Evolutionary conservation across 2,113 vertebrate genomes (phyloP).

Genomic region (Corythornis madagascariensis): DNA sequence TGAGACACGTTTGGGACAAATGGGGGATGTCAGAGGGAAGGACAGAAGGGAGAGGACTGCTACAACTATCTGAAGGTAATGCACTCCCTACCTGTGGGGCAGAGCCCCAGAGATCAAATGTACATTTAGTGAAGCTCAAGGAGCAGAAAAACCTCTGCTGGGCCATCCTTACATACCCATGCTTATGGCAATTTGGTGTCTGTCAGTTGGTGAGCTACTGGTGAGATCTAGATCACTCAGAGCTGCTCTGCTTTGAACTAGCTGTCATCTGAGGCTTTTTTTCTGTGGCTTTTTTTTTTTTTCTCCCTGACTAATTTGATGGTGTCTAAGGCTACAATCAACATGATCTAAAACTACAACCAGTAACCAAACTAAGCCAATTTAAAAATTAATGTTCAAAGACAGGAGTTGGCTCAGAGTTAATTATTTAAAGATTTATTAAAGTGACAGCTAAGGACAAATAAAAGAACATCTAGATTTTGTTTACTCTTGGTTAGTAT

Average conservation of each 20-base stretch:
- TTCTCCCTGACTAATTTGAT: not conserved
- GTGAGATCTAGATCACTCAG: not conserved
- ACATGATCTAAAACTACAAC: not conserved
- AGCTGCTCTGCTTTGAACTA: not conserved
- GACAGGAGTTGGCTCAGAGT: not conserved
- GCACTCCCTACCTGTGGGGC: not conserved
- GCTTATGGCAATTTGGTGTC: fast-evolving
- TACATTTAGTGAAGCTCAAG: not conserved
- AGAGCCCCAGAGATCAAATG: not conserved
- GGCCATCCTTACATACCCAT: not conserved
- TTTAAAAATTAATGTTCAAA: not conserved
- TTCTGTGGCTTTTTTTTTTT: not conserved
- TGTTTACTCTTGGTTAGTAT: not conserved
- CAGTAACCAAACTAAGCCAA: not conserved
- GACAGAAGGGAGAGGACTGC: not conserved
- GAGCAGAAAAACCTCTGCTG: not conserved
- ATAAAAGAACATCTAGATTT: not conserved
- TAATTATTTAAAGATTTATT: not conserved
- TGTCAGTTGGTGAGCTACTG: not conserved
- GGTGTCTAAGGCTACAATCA: not conserved
- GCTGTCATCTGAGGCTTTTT: not conserved
- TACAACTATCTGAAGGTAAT: not conserved
- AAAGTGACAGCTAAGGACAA: not conserved
- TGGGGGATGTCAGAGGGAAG: not conserved
- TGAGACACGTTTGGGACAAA: not conserved